A percentile compares a stretch with the other conserved stretches of the same genome.
These are phyloP conservation scores for Spodoptera picta DNA, from an alignment of 2,888 invertebrate genomes.

Conservation along the genomic window DNA sequence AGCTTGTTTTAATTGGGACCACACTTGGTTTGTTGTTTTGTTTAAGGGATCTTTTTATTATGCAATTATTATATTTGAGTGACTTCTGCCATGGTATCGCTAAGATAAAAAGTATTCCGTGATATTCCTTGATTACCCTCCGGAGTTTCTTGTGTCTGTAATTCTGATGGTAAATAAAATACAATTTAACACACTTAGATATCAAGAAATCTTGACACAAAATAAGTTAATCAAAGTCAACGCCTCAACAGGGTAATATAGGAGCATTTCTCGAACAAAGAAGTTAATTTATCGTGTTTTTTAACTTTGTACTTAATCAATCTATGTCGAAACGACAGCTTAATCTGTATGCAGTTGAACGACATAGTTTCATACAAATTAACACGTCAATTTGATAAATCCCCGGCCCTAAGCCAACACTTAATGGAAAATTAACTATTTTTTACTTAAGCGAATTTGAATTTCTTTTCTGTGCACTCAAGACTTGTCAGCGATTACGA, in stretches of 20 bases:
- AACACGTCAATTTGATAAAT: slow-evolving; percentile 55
- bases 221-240: slow-evolving; percentile 9
- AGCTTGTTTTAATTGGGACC: slow-evolving; percentile 50
- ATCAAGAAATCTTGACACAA: neutral
- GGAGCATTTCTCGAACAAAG: slow-evolving; percentile 32
- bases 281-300: slow-evolving; percentile 55
- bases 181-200: no score
- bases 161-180: no score
- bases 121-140: no score
- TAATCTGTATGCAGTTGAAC: slow-evolving; percentile 61
- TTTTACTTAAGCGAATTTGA: neutral
- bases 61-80: no score
- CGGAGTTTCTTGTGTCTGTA: no score
- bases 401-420: slow-evolving; percentile 30
- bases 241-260: slow-evolving; percentile 13
- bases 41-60: no score
- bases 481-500: no score
- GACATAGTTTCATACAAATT: slow-evolving; percentile 52
- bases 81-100: no score
- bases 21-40: slow-evolving; percentile 16
- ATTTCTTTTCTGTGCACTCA: no score
- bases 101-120: no score
- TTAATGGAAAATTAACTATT: slow-evolving; percentile 33
- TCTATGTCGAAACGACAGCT: slow-evolving; percentile 60
- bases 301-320: slow-evolving; percentile 60